Conservation (phyloP, 1,140 invertebrate species). For the Lordiphosa mommai region DNA sequence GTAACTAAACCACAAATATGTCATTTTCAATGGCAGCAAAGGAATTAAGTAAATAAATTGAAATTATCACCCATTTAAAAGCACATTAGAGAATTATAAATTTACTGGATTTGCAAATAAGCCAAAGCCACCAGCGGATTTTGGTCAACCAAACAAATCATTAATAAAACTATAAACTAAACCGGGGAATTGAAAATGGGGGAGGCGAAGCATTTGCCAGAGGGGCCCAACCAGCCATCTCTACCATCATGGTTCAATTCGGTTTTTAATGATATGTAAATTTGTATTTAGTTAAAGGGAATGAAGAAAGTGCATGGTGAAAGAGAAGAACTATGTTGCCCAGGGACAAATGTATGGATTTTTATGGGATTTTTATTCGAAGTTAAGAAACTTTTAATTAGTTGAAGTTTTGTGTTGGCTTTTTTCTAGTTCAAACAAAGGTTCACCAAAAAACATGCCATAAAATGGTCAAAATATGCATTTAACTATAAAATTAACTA, state of each 20-base stretch:
- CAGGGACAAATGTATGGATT: too few relatives aligned
- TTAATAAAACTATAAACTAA: conserved; percentile 56
- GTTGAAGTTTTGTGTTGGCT: too few relatives aligned
- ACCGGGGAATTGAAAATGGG: conserved; percentile 19
- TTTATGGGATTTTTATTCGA: too few relatives aligned
- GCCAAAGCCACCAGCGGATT: conserved; percentile 29
- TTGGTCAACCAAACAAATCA: conserved; percentile 50
- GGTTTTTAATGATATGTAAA: conserved; percentile 12
- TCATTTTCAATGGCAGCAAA: conserved; percentile 19
- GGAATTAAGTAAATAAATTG: conserved; percentile 26
- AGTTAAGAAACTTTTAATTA: too few relatives aligned
- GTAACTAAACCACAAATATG: conserved; percentile 51
- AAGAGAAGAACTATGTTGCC: too few relatives aligned
- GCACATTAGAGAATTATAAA: conserved; percentile 52
- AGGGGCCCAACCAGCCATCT: not conserved
- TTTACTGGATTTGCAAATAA: conserved; percentile 22
- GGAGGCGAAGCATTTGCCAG: not conserved
- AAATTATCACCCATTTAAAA: conserved; percentile 59
- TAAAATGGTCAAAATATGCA: too few relatives aligned
- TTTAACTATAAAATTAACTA: too few relatives aligned
- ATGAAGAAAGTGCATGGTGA: too few relatives aligned
- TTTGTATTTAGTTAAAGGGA: conserved; percentile 1
- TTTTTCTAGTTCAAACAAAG: too few relatives aligned
- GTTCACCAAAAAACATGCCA: too few relatives aligned
- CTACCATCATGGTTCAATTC: conserved; percentile 1